Conservation (phyloP, 2,888 invertebrate species). For the Himalopsyche anomala region DNA sequence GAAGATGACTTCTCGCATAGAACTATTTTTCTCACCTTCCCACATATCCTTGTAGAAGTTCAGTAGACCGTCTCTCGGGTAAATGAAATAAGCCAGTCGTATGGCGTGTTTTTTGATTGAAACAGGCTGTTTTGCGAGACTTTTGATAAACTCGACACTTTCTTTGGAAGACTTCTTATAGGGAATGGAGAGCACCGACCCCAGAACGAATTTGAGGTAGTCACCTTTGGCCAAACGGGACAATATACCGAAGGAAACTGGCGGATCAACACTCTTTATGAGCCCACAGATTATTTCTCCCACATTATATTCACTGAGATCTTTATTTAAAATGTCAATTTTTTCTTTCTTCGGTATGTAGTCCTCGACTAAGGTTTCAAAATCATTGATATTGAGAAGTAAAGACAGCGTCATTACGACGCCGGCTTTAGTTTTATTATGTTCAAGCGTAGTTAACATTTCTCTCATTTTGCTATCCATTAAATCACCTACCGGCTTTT, state of each 20-base stretch:
- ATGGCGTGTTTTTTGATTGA: conserved; percentile 69
- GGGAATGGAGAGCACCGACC: conserved; percentile 64
- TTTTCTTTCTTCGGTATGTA: conserved; percentile 66
- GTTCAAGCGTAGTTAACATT: conserved; percentile 47
- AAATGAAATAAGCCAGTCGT: conserved; percentile 67
- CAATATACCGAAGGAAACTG: conserved; percentile 67
- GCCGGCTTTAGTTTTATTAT: conserved; percentile 58
- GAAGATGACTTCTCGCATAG: conserved; percentile 60
- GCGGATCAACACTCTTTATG: conserved; percentile 67
- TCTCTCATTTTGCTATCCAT: background rate
- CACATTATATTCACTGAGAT: conserved; percentile 23
- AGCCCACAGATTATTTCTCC: conserved; percentile 57
- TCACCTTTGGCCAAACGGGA: conserved; percentile 66
- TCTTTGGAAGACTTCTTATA: conserved; percentile 65
- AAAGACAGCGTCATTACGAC: conserved; percentile 65
- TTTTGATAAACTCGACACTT: conserved; percentile 66
- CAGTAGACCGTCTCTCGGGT: conserved; percentile 60
- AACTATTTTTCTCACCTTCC: conserved; percentile 58
- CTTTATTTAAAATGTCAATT: conserved; percentile 62
- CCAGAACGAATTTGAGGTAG: conserved; percentile 65
- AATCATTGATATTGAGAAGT: conserved; percentile 66
- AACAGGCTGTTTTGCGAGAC: conserved; percentile 66
- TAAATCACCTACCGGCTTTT: conserved; percentile 56
- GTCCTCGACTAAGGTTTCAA: conserved; percentile 66
- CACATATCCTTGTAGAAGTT: conserved; percentile 61